A percentile compares a stretch with the other conserved stretches of the same genome.
phyloP scores from a whole-genome alignment of 2,797 vertebrate genomes.

The Cheirogaleus major region DNA sequence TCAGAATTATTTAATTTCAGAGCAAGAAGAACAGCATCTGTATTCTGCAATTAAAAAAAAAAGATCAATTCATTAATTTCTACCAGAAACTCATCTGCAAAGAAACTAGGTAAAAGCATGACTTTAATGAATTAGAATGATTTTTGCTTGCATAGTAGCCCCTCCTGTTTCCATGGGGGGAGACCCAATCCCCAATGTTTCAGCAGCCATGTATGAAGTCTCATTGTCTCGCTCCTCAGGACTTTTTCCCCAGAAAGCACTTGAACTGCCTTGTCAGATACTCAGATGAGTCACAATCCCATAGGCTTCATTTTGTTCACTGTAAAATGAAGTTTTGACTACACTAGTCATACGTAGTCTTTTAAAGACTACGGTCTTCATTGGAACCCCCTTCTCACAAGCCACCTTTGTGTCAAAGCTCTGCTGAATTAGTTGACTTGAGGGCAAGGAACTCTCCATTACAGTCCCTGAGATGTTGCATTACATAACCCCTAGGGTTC shows the following conservation, averaged over 20 bases:
- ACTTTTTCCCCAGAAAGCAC: neutral
- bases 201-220: neutral
- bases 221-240: neutral
- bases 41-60: slow-evolving; percentile 76
- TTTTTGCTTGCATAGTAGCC: neutral
- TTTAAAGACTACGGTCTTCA: no score
- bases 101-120: neutral
- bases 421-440: neutral
- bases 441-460: neutral
- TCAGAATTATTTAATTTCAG: slow-evolving; percentile 85
- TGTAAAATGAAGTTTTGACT: neutral
- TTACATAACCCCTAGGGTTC: neutral
- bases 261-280: neutral
- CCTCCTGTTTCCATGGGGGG: neutral
- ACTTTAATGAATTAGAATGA: neutral
- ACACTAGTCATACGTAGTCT: neutral
- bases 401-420: neutral
- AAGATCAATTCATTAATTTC: neutral
- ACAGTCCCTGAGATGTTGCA: neutral
- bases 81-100: neutral
- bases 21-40: slow-evolving; percentile 87
- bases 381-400: neutral
- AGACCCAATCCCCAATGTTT: neutral
- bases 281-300: neutral
- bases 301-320: neutral